These are phyloP conservation scores for Myotis findleyi DNA, from an alignment of 2,797 vertebrate species.

Conservation along the genomic window DNA sequence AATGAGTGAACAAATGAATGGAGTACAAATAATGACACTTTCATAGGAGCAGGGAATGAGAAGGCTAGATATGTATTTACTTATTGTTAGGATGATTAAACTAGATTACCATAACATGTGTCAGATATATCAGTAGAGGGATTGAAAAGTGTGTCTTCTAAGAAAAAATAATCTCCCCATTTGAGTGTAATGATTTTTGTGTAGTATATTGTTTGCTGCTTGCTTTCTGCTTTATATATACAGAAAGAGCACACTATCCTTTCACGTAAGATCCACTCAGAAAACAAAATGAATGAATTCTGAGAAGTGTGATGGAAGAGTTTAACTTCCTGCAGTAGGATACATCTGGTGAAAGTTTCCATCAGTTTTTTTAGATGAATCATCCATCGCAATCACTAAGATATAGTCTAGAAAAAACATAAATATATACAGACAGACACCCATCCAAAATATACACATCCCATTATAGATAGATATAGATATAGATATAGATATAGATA, in stretches of 20 bases:
- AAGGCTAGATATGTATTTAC: neutral
- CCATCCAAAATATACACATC: no score
- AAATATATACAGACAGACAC: no score
- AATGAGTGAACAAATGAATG: neutral
- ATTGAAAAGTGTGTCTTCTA: neutral
- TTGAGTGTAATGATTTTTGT: conserved; percentile 29
- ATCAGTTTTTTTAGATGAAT: neutral
- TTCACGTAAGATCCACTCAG: neutral
- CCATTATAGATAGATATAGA: no score
- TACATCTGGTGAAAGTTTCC: neutral
- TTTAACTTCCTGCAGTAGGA: neutral
- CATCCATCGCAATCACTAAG: neutral
- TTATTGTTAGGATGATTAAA: neutral
- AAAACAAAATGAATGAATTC: conserved; percentile 15
- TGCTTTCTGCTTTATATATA: conserved; percentile 30
- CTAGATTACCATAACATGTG: neutral
- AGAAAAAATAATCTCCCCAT: neutral
- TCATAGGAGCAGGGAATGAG: neutral
- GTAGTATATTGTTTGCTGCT: neutral
- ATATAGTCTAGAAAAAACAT: neutral
- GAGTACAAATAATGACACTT: neutral
- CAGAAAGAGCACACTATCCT: neutral
- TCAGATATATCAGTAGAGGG: neutral
- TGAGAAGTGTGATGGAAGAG: neutral
- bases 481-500: no score